Conservation (phyloP, 1,140 invertebrate genomes). For the Leptinotarsa texana region DNA sequence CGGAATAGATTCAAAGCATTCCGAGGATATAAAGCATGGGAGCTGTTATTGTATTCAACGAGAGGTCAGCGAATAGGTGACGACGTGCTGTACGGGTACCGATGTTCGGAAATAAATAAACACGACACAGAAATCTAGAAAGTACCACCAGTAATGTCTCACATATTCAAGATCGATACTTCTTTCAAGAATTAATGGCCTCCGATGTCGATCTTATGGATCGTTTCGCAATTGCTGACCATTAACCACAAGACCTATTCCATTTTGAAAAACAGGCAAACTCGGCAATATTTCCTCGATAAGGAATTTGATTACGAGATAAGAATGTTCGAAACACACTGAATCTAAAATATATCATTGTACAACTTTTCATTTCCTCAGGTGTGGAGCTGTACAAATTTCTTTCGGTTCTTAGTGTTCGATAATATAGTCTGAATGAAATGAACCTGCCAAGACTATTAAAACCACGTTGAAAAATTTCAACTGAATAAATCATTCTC, state of each 20-base stretch:
- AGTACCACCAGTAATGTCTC: background rate
- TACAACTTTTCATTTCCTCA: too few species aligned
- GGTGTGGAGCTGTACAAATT: too few species aligned
- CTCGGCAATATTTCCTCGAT: too few species aligned
- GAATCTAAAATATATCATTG: too few species aligned
- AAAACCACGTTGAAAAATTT: too few species aligned
- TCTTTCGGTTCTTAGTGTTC: too few species aligned
- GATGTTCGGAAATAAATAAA: constrained; percentile 23
- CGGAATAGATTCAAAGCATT: background rate
- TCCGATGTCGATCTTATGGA: background rate
- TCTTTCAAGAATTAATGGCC: background rate
- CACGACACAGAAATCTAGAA: constrained; percentile 15
- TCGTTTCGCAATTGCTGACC: background rate
- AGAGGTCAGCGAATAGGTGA: constrained; percentile 15
- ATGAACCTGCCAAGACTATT: too few species aligned
- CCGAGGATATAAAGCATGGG: background rate
- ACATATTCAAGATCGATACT: background rate
- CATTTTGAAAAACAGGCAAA: too few species aligned
- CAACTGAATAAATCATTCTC: too few species aligned
- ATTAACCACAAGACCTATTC: background rate
- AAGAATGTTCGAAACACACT: too few species aligned
- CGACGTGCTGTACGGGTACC: constrained; percentile 14
- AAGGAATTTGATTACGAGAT: too few species aligned
- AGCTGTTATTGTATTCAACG: constrained; percentile 7
- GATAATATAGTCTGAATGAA: too few species aligned